Conservation (phyloP, 2,797 vertebrate genomes). For the Dicrostonyx torquatus region DNA sequence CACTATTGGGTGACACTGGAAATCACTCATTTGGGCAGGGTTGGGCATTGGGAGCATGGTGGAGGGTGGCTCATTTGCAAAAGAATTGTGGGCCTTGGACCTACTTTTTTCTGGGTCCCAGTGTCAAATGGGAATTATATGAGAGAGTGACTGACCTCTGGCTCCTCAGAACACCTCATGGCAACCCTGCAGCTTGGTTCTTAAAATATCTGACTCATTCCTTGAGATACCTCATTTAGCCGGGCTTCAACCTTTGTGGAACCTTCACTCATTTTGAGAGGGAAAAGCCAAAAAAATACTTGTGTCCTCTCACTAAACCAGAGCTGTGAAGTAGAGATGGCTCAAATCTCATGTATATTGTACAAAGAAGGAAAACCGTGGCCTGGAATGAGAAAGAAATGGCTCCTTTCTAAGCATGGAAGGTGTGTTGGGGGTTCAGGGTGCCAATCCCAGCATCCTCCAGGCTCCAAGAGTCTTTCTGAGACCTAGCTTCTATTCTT, state of each 20-base stretch:
- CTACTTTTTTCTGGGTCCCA: neutral
- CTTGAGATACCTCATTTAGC: constrained; percentile 39
- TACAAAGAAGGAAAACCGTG: neutral
- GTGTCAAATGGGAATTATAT: neutral
- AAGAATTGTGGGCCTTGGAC: neutral
- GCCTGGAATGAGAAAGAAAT: neutral
- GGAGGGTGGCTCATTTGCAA: neutral
- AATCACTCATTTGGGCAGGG: neutral
- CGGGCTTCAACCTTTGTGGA: neutral
- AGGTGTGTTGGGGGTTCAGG: too few relatives aligned
- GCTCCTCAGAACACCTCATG: neutral
- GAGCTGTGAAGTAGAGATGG: constrained; percentile 9
- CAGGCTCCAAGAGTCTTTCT: neutral
- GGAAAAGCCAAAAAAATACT: constrained; percentile 45
- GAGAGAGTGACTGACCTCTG: neutral
- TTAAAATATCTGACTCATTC: neutral
- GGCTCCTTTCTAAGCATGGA: neutral
- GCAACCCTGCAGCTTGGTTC: neutral
- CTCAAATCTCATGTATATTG: neutral
- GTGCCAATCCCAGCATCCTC: neutral
- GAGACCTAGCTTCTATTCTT: neutral
- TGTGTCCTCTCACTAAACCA: constrained; percentile 24
- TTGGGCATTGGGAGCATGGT: neutral
- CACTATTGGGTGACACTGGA: neutral
- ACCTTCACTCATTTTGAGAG: constrained; percentile 20